Conservation (phyloP, 1,140 invertebrate species). For the Drosophila arizonae region DNA sequence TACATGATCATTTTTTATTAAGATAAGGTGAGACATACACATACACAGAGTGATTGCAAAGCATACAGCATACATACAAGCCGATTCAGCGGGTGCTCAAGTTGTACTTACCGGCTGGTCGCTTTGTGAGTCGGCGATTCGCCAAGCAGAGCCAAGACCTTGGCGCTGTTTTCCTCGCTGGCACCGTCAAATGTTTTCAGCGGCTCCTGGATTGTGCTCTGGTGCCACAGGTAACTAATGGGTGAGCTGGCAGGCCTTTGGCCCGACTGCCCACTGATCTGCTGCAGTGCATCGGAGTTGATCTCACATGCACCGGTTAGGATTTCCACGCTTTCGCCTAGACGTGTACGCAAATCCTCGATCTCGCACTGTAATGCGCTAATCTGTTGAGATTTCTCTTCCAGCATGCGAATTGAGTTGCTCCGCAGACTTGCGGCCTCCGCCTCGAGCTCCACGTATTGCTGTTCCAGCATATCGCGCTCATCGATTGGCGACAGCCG, state of each 20-base stretch:
- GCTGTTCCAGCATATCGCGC: constrained; percentile 88
- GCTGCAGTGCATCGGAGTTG: constrained; percentile 50
- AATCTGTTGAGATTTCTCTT: constrained; percentile 85
- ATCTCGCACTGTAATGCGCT: constrained; percentile 84
- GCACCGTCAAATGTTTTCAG: constrained; percentile 50
- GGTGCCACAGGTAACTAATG: constrained; percentile 83
- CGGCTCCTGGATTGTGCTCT: constrained; percentile 83
- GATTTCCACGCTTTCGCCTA: constrained; percentile 80
- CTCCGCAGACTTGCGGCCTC: constrained; percentile 85
- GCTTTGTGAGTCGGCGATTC: constrained; percentile 61
- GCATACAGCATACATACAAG: background rate
- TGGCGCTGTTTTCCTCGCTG: constrained; percentile 41
- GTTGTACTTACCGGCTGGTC: constrained; percentile 68
- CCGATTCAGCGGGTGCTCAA: background rate
- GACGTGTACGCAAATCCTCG: constrained; percentile 70
- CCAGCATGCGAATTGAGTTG: constrained; percentile 69
- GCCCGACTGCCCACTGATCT: constrained; percentile 49
- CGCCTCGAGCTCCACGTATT: constrained; percentile 88
- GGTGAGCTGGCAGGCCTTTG: constrained; percentile 82
- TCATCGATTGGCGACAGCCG: constrained; percentile 90
- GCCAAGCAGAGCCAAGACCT: constrained; percentile 45
- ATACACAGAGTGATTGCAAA: background rate
- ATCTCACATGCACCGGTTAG: constrained; percentile 75
- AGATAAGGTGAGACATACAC: too few species aligned
- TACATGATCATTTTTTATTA: too few species aligned